Base-by-base conservation (phyloP, 2,797 vertebrate species). In the Sebastiscus tertius region DNA sequence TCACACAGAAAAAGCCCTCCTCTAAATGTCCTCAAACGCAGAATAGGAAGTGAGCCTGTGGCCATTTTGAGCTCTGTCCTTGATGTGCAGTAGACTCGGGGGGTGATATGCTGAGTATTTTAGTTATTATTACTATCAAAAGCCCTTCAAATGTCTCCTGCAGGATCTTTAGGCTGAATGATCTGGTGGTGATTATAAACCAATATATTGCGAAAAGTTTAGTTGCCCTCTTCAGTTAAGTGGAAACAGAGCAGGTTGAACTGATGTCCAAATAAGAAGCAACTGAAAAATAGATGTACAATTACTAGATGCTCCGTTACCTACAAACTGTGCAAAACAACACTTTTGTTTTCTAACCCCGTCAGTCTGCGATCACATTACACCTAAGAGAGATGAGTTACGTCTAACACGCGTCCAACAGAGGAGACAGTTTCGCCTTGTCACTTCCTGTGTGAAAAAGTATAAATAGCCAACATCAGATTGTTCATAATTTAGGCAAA, bases 11-110 rank as follows among this genome's bases (percentile, higher is more conserved):
- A 68, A 82, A 60, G 22, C 20, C 79, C 67, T 91, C 65, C 81
- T 88, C 83, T 81, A 69, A 89, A 87, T 88, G 86, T 84, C 84
- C 75, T 83, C 62, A 81, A 75, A 85, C 71, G 20, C 56, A 79
- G 61, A 90, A 84, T 81, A 91, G 92, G 88, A 92, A 93, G 88
- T 88, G 70, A 87, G 79, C 33, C 63, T 82, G 80, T 84, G 82
- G 80, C 87, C 86, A 85, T 90, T 90, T 91, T 88, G 81, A 82
- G 79, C 46, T 72, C 55, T 77, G 76, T 81, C 42, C 71, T 72
- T 87, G 63, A 82, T 64, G 46, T 76, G 66, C 75, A 66, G 39
- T 26, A 71, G 31, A 67, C 54, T 54, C 13, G 39, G n/a, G 24
- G 24, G 31, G 20, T 22, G 20, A 59, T 31, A 34, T 10, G 7